Evolutionary conservation across 2,888 invertebrate species (phyloP), one percentile per base, ranked within the genome.

Genomic region (Cantharis rustica): DNA sequence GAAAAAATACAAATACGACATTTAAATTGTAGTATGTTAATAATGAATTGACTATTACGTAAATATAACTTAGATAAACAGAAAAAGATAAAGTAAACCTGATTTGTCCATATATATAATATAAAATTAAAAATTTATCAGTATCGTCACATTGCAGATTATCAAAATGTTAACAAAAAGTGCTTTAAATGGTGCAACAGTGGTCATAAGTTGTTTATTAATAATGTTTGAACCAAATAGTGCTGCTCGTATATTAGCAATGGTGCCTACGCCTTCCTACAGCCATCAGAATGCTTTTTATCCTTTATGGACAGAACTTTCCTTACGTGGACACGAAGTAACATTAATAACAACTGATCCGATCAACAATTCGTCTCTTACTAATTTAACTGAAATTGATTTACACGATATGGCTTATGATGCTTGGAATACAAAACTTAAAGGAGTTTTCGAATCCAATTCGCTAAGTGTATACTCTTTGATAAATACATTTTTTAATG

Each of bases 211-310:
- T n/a, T 47, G 13, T 47, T n/a, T 47, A 1, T 47, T 47, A n/a
- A 47, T 47, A n/a, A 47, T n/a, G 4, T n/a, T 47, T 4, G 47
- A 47, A 47, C 47, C 47, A 7, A 47, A 47, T 9, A 47, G 47
- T 47, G 47, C 47, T n/a, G 47, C 47, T 2, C 47, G 47, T 9
- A 47, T 47, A 47, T 47, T 47, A n/a, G 47, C 47, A n/a, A 47
- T 47, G 9, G 74, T 83, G 0, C 76, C 79, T 7, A 75, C 79
- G 1, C 82, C 84, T 1, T 82, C 83, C 0, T 83, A 78, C 71
- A 84, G 83, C 69, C 84, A 84, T 27, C 84, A 84, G 73, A 72
- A 80, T 23, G 81, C 82, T 0, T 84, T 83, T 68, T 73, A 83
- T 20, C 81, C 81, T 10, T 69, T 84, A 68, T 84, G 84, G 84